phyloP scores from a whole-genome alignment of 2,888 invertebrate genomes.

The Baccha elongata region DNA sequence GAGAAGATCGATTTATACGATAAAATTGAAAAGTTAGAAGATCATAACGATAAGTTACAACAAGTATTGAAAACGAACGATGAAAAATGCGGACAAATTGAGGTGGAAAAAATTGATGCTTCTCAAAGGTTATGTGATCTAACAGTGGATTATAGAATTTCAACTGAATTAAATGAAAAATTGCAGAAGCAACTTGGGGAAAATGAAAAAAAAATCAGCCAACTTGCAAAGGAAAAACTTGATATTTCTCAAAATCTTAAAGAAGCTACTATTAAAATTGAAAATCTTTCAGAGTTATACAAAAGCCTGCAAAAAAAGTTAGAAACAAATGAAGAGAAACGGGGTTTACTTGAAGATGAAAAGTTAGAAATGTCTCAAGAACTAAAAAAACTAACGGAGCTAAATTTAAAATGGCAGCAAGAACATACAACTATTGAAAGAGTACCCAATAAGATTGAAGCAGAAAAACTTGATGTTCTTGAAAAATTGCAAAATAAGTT shows the following conservation, averaged over 20 bases:
- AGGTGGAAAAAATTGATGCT: constrained; percentile 80
- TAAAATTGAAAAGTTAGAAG: constrained; percentile 50
- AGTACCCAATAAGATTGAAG: constrained; percentile 83
- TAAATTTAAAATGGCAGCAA: constrained; percentile 78
- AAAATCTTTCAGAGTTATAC: constrained; percentile 73
- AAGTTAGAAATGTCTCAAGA: constrained; percentile 80
- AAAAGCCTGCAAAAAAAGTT: constrained; percentile 37
- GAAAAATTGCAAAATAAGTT: constrained; percentile 84
- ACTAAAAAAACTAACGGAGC: constrained; percentile 28
- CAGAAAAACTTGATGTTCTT: constrained; percentile 80
- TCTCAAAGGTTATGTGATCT: constrained; percentile 83
- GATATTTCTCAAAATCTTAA: constrained; percentile 77
- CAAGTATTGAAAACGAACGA: constrained; percentile 82
- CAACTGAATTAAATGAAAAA: constrained; percentile 43
- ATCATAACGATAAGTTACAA: constrained; percentile 71
- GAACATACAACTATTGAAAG: constrained; percentile 83
- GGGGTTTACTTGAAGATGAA: constrained; percentile 75
- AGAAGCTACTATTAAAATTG: constrained; percentile 69
- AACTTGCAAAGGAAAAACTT: constrained; percentile 65
- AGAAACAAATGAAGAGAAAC: constrained; percentile 10
- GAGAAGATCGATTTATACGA: too few relatives aligned
- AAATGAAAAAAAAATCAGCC: constrained; percentile 84
- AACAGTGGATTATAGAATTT: too few relatives aligned
- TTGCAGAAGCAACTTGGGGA: constrained; percentile 75
- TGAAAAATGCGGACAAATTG: constrained; percentile 84